A percentile compares a stretch with the other conserved stretches of the same genome.
These are phyloP conservation scores for Pemphredon lugubris DNA, from an alignment of 2,888 invertebrate genomes.

Conservation along the genomic window DNA sequence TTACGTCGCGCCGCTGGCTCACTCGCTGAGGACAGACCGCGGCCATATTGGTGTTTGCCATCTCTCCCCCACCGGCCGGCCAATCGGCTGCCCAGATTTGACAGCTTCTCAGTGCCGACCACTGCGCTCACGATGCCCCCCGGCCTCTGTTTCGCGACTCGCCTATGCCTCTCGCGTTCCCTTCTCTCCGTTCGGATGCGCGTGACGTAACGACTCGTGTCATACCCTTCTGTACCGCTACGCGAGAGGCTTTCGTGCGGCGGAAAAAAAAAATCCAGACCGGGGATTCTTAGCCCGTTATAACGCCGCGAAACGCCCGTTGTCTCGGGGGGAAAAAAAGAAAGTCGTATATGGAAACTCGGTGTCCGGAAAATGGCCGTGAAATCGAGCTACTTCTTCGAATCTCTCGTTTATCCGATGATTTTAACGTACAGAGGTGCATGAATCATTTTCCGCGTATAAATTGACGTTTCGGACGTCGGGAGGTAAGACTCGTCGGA, in stretches of 20 bases:
- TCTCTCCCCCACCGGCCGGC: slow-evolving; percentile 43
- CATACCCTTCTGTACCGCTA: slow-evolving; percentile 59
- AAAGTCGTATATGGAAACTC: too few relatives aligned
- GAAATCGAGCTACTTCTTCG: too few relatives aligned
- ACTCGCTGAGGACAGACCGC: slow-evolving; percentile 69
- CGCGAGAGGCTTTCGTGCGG: slow-evolving; percentile 31
- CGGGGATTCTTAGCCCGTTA: slow-evolving; percentile 9
- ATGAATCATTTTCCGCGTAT: too few relatives aligned
- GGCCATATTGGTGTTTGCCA: slow-evolving; percentile 74
- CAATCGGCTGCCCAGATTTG: slow-evolving; percentile 69
- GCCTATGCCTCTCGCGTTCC: slow-evolving; percentile 10
- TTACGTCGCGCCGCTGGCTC: slow-evolving; percentile 65
- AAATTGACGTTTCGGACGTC: too few relatives aligned
- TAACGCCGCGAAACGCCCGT: not conserved
- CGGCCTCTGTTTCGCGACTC: not conserved
- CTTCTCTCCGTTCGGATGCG: slow-evolving; percentile 15
- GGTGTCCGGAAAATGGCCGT: too few relatives aligned
- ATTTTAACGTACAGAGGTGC: too few relatives aligned
- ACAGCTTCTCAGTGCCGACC: slow-evolving; percentile 69
- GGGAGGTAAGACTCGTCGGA: too few relatives aligned
- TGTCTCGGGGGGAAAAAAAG: not conserved
- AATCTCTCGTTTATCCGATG: too few relatives aligned
- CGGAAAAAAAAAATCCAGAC: slow-evolving; percentile 6
- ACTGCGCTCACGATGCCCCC: slow-evolving; percentile 39
- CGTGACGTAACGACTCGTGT: slow-evolving; percentile 58